These are phyloP conservation scores for Sorex araneus DNA, from an alignment of 2,113 vertebrate genomes.

Conservation along the genomic window DNA sequence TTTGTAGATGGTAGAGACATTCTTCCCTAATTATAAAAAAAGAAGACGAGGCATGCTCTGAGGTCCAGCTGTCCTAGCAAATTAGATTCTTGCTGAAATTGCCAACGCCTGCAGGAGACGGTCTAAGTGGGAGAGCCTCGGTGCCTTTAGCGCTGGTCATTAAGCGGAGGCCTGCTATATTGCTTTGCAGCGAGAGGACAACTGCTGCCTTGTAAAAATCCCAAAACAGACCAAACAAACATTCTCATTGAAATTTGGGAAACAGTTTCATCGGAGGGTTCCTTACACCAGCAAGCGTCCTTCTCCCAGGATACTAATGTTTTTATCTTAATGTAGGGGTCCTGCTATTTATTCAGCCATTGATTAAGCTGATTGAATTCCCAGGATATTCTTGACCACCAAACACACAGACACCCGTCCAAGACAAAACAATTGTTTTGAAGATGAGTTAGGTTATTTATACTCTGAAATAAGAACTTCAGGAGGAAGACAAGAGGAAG, in stretches of 20 bases:
- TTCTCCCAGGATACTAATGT: not conserved
- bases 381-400: not conserved
- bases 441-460: slow-evolving; percentile 63
- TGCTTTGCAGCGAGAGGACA: slow-evolving; percentile 40
- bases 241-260: slow-evolving; percentile 11
- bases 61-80: not conserved
- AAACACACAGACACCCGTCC: not conserved
- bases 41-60: no score
- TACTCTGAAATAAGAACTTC: slow-evolving; percentile 42
- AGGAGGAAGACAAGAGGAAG: not conserved
- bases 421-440: slow-evolving; percentile 32
- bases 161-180: not conserved
- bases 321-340: no score
- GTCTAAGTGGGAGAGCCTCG: not conserved
- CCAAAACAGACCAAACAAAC: not conserved
- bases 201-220: not conserved
- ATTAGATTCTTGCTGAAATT: not conserved
- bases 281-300: not conserved
- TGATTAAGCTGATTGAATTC: no score
- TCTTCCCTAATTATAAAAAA: no score
- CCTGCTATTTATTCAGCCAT: no score
- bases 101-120: not conserved
- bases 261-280: not conserved
- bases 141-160: not conserved
- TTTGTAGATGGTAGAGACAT: no score